Percentiles rank a stretch among this genome's conserved stretches.
Conservation (phyloP, 2,797 vertebrate species). For the Merluccius polli region DNA sequence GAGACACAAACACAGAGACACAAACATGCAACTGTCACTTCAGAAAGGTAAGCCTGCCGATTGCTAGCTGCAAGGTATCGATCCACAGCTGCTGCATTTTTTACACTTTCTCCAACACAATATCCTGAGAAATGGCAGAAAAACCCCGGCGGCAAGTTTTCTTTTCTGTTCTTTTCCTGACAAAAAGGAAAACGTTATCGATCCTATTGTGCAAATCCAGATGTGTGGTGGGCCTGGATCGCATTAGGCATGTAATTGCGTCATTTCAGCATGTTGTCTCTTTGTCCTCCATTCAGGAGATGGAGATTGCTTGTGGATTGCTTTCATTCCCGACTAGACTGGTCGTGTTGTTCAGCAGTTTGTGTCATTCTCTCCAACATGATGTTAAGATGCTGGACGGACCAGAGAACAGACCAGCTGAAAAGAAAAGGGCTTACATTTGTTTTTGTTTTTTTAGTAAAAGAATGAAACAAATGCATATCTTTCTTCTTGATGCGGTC, state of each 20-base stretch:
- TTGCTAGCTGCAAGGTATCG: slow-evolving; percentile 21
- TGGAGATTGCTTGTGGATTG: slow-evolving; percentile 41
- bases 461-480: not conserved
- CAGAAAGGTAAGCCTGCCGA: slow-evolving; percentile 3
- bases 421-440: not conserved
- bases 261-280: slow-evolving; percentile 26
- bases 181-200: too few species aligned
- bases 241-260: slow-evolving; percentile 37
- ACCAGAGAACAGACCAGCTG: not conserved
- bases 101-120: slow-evolving; percentile 39
- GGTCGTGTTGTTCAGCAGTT: slow-evolving; percentile 21
- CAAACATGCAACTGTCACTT: not conserved
- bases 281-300: slow-evolving; percentile 43
- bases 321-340: slow-evolving; percentile 32
- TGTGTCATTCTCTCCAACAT: not conserved
- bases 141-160: too few species aligned
- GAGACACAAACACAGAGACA: not conserved
- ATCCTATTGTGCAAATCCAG: too few species aligned
- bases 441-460: not conserved
- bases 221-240: slow-evolving; percentile 32
- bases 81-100: slow-evolving; percentile 21
- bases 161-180: too few species aligned
- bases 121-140: slow-evolving; percentile 37
- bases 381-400: not conserved
- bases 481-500: not conserved